A percentile compares a stretch with the other conserved stretches of the same genome.
Conservation (phyloP, 2,888 invertebrate species). For the Chloromyia formosa region DNA sequence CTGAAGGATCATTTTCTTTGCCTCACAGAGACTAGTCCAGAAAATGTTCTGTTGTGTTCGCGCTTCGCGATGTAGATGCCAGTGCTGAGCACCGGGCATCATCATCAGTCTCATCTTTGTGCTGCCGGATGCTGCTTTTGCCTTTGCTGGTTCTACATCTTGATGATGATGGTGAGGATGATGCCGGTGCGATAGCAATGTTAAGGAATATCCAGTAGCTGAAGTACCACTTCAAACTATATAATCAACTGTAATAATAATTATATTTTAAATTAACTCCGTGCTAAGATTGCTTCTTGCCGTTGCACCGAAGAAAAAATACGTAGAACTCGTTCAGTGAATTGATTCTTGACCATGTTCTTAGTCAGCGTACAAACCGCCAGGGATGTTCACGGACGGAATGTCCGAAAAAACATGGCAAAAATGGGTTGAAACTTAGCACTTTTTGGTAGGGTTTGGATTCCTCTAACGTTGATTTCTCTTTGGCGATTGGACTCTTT, state of each 20-base stretch:
- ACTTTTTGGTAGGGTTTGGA: slow-evolving; percentile 11
- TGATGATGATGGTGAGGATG: slow-evolving; percentile 13
- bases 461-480: not conserved
- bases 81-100: not conserved
- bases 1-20: slow-evolving; percentile 18
- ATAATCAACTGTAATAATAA: slow-evolving; percentile 45
- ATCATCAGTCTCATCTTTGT: not conserved
- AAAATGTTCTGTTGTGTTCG: slow-evolving; percentile 21
- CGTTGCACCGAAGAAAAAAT: slow-evolving; percentile 31
- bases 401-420: slow-evolving; percentile 6
- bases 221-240: slow-evolving; percentile 42
- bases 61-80: not conserved
- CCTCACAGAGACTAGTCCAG: slow-evolving; percentile 3
- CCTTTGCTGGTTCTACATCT: not conserved
- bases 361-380: not conserved
- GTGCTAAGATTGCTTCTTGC: slow-evolving; percentile 36
- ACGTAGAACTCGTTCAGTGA: slow-evolving; percentile 12
- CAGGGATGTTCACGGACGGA: not conserved
- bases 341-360: slow-evolving; percentile 27
- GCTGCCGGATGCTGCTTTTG: not conserved
- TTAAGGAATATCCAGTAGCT: slow-evolving; percentile 40
- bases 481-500: not conserved
- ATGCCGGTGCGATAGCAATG: slow-evolving; percentile 20
- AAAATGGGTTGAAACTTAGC: slow-evolving; percentile 42
- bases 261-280: slow-evolving; percentile 45